Evolutionary conservation across 2,888 invertebrate species (phyloP).

Genomic region (Trachelus stipa): DNA sequence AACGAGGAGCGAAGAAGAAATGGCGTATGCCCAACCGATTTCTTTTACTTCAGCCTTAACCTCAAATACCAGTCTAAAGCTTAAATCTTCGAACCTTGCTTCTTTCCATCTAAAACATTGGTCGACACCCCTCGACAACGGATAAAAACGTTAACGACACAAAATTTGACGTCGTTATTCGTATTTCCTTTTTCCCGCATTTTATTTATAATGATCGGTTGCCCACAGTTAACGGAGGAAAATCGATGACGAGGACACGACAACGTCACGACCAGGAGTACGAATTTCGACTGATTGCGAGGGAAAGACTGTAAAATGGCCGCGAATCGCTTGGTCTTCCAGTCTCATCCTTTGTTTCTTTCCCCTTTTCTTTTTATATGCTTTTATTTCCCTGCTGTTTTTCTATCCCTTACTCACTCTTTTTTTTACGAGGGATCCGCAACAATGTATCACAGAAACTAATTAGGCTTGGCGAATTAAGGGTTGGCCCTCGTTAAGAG

Average conservation of each 20-base stretch:
- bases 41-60: not conserved
- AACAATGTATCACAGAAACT: not conserved
- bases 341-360: not conserved
- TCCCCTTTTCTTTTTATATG: not conserved
- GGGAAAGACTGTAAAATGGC: not conserved
- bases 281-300: not conserved
- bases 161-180: not conserved
- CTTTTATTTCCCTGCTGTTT: not conserved
- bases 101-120: not conserved
- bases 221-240: not conserved
- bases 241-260: not conserved
- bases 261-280: not conserved
- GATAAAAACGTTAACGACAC: not conserved
- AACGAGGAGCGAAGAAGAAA: not conserved
- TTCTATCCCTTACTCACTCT: not conserved
- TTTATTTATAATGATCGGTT: not conserved
- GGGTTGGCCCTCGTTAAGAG: not conserved
- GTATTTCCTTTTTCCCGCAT: not conserved
- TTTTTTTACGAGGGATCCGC: not conserved
- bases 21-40: not conserved
- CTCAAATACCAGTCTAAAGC: not conserved
- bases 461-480: not conserved
- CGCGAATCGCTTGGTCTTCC: not conserved
- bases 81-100: not conserved
- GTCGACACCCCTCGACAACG: not conserved